Conservation (phyloP, 2,888 invertebrate species). For the Drosophila yooni region DNA sequence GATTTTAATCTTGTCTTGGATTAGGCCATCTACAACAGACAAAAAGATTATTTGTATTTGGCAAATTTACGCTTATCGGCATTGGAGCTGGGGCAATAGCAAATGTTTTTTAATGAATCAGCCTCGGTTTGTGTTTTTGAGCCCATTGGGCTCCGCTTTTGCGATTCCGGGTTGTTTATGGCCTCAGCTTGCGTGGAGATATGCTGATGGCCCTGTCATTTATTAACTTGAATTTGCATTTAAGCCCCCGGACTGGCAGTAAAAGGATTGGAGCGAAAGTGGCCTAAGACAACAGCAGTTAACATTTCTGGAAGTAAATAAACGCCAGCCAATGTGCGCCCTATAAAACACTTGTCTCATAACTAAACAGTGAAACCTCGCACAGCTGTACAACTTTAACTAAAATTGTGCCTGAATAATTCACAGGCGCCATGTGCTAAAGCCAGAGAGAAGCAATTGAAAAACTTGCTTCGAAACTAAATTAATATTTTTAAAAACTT, state of each 20-base stretch:
- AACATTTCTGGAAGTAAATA: conserved; percentile 17
- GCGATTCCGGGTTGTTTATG: conserved; percentile 63
- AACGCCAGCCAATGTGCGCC: conserved; percentile 21
- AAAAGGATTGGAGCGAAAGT: conserved; percentile 19
- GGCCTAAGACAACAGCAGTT: conserved; percentile 63
- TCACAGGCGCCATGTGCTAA: not conserved
- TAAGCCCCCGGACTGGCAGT: conserved; percentile 49
- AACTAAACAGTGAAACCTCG: conserved; percentile 31
- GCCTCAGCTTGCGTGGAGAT: conserved; percentile 55
- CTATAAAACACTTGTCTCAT: conserved; percentile 17
- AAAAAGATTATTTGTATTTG: conserved; percentile 68
- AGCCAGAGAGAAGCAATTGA: not conserved
- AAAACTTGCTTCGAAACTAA: not conserved
- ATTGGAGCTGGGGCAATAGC: conserved; percentile 7
- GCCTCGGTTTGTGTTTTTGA: conserved; percentile 15
- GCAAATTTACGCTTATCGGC: conserved; percentile 79
- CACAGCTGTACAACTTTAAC: not conserved
- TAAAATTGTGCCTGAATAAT: not conserved
- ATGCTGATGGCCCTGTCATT: conserved; percentile 71
- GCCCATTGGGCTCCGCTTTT: conserved; percentile 14
- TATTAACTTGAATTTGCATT: conserved; percentile 72
- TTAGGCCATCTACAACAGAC: conserved; percentile 35
- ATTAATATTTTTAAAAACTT: not conserved
- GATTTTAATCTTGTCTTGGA: conserved; percentile 60
- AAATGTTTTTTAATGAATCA: conserved; percentile 62